Conservation (phyloP, 92 coral and sea anemone genomes). For the Epizoanthus ramosus region DNA sequence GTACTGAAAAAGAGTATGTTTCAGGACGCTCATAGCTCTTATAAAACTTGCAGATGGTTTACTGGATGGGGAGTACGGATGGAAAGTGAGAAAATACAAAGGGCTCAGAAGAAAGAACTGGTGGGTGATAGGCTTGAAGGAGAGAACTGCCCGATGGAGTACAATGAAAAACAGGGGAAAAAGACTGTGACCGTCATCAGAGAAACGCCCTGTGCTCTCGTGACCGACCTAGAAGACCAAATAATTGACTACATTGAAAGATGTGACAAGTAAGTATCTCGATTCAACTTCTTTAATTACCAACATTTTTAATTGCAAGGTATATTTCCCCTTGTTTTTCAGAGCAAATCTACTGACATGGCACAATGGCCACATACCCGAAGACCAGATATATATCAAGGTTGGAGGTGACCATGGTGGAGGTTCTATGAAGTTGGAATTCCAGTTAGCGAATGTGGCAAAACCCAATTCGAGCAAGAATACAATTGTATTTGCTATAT, state of each 20-base stretch:
- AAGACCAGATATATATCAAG: slow-evolving; percentile 35
- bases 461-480: slow-evolving; percentile 49
- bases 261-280: slow-evolving; percentile 13
- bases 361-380: slow-evolving; percentile 41
- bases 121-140: slow-evolving; percentile 27
- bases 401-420: slow-evolving; percentile 53
- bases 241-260: slow-evolving; percentile 10
- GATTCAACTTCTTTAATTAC: not conserved
- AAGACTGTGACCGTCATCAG: slow-evolving; percentile 16
- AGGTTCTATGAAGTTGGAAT: slow-evolving; percentile 30
- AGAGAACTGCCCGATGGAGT: slow-evolving; percentile 22
- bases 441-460: slow-evolving; percentile 41
- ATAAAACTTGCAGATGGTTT: slow-evolving; percentile 28
- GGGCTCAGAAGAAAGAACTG: slow-evolving; percentile 22
- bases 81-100: slow-evolving; percentile 20
- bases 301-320: not conserved
- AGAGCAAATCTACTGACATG: slow-evolving; percentile 29
- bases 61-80: slow-evolving; percentile 19
- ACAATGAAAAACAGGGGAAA: slow-evolving; percentile 3
- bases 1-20: too few species aligned
- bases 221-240: slow-evolving; percentile 13
- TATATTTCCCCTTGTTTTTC: not conserved
- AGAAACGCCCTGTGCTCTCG: slow-evolving; percentile 35
- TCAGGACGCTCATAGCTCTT: too few species aligned
- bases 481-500: slow-evolving; percentile 40